These are phyloP conservation scores for Tetramorium bicarinatum DNA, from an alignment of 2,888 invertebrate species.

Conservation along the genomic window DNA sequence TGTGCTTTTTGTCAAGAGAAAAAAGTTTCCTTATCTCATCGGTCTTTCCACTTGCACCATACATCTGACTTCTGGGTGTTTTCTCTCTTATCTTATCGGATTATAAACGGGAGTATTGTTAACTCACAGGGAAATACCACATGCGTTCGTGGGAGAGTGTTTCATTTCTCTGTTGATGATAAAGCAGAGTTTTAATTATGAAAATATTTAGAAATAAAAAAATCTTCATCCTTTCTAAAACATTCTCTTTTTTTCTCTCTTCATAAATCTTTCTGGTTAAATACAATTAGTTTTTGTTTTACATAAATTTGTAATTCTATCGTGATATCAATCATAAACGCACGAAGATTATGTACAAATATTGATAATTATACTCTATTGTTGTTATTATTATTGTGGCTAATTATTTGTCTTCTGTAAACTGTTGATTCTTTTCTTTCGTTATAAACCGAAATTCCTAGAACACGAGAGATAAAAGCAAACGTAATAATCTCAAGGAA, in stretches of 20 bases:
- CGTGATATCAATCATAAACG: background rate
- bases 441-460: background rate
- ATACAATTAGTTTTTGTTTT: background rate
- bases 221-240: background rate
- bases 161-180: background rate
- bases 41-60: background rate
- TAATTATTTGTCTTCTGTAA: background rate
- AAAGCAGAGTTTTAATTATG: background rate
- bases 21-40: slow-evolving; percentile 6
- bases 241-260: too few species aligned
- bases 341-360: background rate
- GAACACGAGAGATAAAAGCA: background rate
- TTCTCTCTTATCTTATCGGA: slow-evolving; percentile 22
- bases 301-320: slow-evolving; percentile 6
- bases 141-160: too few species aligned
- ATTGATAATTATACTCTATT: background rate
- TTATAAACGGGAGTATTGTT: slow-evolving; percentile 35
- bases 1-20: background rate
- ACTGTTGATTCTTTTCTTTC: background rate
- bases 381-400: background rate
- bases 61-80: background rate
- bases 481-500: background rate
- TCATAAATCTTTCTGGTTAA: background rate
- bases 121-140: background rate
- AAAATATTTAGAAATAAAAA: background rate